Percentiles rank a stretch among this genome's conserved stretches.
These are phyloP conservation scores for Conops quadrifasciatus DNA, from an alignment of 2,888 invertebrate genomes.

Conservation along the genomic window DNA sequence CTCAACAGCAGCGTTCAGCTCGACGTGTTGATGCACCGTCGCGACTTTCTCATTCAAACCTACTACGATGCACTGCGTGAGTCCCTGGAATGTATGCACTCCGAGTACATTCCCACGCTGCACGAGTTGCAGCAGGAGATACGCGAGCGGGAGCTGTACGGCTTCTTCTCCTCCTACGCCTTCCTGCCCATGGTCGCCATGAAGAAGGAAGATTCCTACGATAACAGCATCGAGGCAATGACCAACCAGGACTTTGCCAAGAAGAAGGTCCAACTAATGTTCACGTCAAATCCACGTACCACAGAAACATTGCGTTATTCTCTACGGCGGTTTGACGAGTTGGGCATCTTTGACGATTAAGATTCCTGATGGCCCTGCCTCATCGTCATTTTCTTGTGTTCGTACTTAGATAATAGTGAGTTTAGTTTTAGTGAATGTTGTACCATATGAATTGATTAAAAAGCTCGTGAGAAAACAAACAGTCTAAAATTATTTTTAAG, in stretches of 20 bases:
- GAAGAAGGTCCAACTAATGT: slow-evolving; percentile 60
- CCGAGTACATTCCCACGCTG: slow-evolving; percentile 52
- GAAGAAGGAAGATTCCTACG: slow-evolving; percentile 60
- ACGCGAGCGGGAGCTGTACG: slow-evolving; percentile 56
- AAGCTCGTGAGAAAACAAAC: too few species aligned
- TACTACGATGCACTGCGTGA: slow-evolving; percentile 57
- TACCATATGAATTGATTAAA: too few species aligned
- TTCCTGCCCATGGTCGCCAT: slow-evolving; percentile 63
- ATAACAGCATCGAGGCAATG: slow-evolving; percentile 59
- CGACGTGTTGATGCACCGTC: slow-evolving; percentile 56
- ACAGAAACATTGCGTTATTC: slow-evolving; percentile 57
- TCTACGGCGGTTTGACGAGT: slow-evolving; percentile 57
- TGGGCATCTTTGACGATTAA: slow-evolving; percentile 61
- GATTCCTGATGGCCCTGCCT: too few species aligned
- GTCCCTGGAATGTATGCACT: slow-evolving; percentile 54
- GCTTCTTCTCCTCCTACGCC: slow-evolving; percentile 61
- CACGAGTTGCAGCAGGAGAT: slow-evolving; percentile 57
- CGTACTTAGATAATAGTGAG: slow-evolving; percentile 4
- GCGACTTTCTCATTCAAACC: slow-evolving; percentile 55
- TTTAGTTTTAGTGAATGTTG: too few species aligned
- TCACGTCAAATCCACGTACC: slow-evolving; percentile 61
- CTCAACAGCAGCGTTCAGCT: slow-evolving; percentile 62
- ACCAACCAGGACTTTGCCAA: slow-evolving; percentile 57
- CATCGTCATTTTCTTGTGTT: background rate
- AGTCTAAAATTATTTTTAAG: too few species aligned